Percentiles rank a stretch among this genome's conserved stretches.
These are phyloP conservation scores for Siderastrea radians DNA, from an alignment of 92 coral and sea anemone genomes.

Conservation along the genomic window DNA sequence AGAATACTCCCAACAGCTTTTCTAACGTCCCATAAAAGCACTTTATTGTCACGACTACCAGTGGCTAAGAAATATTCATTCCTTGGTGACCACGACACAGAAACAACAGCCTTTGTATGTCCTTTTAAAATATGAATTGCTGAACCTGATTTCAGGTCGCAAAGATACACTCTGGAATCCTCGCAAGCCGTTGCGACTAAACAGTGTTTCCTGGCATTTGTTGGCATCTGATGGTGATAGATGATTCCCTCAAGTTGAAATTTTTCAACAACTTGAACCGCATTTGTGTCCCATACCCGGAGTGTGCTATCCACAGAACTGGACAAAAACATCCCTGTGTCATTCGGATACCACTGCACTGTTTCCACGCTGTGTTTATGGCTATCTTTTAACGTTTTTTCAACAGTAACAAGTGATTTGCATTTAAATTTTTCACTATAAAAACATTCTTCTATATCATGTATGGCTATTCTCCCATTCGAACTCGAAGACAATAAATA, in stretches of 20 bases:
- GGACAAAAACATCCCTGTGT: conserved; percentile 93
- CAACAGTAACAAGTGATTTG: conserved; percentile 66
- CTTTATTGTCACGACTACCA: conserved; percentile 97
- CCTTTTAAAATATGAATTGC: conserved; percentile 95
- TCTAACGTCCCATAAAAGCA: conserved; percentile 95
- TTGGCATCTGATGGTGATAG: conserved; percentile 90
- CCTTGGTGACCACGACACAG: conserved; percentile 95
- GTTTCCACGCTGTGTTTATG: conserved; percentile 92
- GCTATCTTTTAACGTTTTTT: conserved; percentile 48
- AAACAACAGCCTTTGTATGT: conserved; percentile 83
- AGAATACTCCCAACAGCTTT: conserved; percentile 83
- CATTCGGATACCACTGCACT: conserved; percentile 94
- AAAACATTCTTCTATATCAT: conserved; percentile 78
- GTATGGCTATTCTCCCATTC: conserved; percentile 82
- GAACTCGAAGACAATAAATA: conserved; percentile 90
- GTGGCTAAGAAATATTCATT: conserved; percentile 88
- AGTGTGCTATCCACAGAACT: conserved; percentile 93
- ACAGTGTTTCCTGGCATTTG: conserved; percentile 78
- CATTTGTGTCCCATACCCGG: conserved; percentile 96
- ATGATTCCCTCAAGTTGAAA: conserved; percentile 91
- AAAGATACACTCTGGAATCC: conserved; percentile 92
- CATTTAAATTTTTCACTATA: conserved; percentile 69
- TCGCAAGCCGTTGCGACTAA: conserved; percentile 89
- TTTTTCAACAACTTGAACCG: conserved; percentile 87
- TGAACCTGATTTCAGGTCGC: conserved; percentile 95